Conservation (phyloP, 2,797 vertebrate species). For the Eutrigla gurnardus region DNA sequence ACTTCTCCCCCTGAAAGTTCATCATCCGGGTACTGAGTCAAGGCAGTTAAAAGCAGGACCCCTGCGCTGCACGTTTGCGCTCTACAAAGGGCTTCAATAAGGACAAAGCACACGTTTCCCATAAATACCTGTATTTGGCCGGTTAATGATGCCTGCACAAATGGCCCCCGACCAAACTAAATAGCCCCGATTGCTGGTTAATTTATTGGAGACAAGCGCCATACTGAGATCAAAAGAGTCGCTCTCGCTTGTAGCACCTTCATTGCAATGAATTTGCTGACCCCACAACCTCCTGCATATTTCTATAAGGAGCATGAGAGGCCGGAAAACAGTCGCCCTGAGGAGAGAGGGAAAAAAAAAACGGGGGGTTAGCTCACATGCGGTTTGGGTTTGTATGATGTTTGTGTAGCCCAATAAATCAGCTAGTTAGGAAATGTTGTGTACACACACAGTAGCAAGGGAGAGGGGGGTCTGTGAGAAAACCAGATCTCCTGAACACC, state of each 20-base stretch:
- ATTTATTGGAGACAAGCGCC: slow-evolving; percentile 84
- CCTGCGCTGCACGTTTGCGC: slow-evolving; percentile 70
- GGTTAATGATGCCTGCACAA: slow-evolving; percentile 82
- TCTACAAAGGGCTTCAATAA: slow-evolving; percentile 77
- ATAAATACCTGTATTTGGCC: slow-evolving; percentile 82
- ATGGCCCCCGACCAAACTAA: slow-evolving; percentile 80
- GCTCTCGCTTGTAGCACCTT: slow-evolving; percentile 80
- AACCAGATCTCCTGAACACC: slow-evolving; percentile 31
- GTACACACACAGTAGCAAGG: slow-evolving; percentile 59
- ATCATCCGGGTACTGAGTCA: slow-evolving; percentile 72
- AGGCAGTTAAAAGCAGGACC: slow-evolving; percentile 69
- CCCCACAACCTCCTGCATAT: slow-evolving; percentile 76
- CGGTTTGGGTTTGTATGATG: slow-evolving; percentile 79
- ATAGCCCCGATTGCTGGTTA: slow-evolving; percentile 79
- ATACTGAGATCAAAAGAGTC: slow-evolving; percentile 82
- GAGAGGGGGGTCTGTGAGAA: slow-evolving; percentile 17
- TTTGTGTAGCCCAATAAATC: slow-evolving; percentile 74
- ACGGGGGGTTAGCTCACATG: slow-evolving; percentile 69
- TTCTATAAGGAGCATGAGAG: slow-evolving; percentile 74
- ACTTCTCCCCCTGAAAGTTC: slow-evolving; percentile 75
- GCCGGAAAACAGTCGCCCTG: slow-evolving; percentile 66
- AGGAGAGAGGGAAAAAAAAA: slow-evolving; percentile 15
- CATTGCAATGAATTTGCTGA: slow-evolving; percentile 81
- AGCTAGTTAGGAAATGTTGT: slow-evolving; percentile 66
- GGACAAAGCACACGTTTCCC: slow-evolving; percentile 76